A percentile compares a stretch with the other conserved stretches of the same genome.
These are phyloP conservation scores for Prietella phreatophila DNA, from an alignment of 2,113 vertebrate species.

Conservation along the genomic window DNA sequence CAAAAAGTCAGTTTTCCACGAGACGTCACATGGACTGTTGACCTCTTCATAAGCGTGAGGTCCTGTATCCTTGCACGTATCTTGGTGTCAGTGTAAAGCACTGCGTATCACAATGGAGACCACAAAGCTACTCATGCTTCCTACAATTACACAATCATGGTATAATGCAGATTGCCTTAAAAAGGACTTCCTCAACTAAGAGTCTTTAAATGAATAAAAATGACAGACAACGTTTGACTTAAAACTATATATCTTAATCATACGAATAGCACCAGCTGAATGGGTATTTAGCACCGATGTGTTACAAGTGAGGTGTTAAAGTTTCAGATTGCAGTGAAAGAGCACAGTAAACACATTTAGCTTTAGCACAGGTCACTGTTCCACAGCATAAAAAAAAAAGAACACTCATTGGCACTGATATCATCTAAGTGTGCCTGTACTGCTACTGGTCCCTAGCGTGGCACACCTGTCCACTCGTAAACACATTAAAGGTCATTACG, in stretches of 20 bases:
- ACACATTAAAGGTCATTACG: constrained; percentile 66
- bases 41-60: background rate
- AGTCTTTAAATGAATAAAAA: background rate
- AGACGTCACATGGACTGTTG: constrained; percentile 4
- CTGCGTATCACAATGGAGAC: constrained; percentile 10
- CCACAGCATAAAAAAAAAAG: background rate
- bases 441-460: constrained; percentile 47
- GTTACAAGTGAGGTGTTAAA: background rate
- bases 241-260: background rate
- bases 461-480: constrained; percentile 71
- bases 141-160: constrained; percentile 16
- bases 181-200: constrained; percentile 2
- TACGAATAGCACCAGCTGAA: no score
- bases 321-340: background rate
- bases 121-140: background rate
- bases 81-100: background rate
- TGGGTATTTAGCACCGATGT: background rate
- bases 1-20: background rate
- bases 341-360: constrained; percentile 4
- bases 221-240: background rate
- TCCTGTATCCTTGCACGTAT: background rate
- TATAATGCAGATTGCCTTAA: background rate
- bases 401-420: constrained; percentile 7
- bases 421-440: constrained; percentile 7
- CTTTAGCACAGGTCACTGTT: background rate